A percentile compares a stretch with the other conserved stretches of the same genome.
Conservation (phyloP, 2,113 vertebrate genomes). For the Ammodramus savannarum region DNA sequence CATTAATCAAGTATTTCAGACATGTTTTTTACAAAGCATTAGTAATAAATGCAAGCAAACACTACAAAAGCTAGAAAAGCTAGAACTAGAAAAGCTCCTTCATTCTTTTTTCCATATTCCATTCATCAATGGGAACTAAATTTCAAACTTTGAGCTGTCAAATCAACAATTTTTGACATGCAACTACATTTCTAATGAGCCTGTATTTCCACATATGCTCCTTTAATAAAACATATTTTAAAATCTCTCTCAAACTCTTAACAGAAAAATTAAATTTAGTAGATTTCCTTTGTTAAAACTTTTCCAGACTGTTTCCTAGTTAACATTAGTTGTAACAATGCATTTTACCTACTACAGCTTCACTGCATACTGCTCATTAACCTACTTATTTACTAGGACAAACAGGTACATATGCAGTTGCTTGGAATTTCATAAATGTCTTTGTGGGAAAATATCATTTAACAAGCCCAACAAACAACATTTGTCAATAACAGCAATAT, state of each 20-base stretch:
- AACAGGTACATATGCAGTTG: neutral
- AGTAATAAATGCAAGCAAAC: neutral
- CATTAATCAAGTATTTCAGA: neutral
- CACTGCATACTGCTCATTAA: neutral
- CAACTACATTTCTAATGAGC: neutral
- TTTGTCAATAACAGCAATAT: neutral
- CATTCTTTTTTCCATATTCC: neutral
- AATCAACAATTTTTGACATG: neutral
- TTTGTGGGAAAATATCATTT: neutral
- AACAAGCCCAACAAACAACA: rapidly evolving
- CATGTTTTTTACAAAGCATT: neutral
- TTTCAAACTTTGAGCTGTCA: neutral
- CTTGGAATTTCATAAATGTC: neutral
- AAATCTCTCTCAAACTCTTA: neutral
- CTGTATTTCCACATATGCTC: neutral
- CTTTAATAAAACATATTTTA: neutral
- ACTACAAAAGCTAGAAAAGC: neutral
- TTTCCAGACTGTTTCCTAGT: neutral
- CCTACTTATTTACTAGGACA: neutral
- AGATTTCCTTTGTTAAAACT: neutral
- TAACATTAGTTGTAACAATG: neutral
- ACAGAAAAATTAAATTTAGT: neutral
- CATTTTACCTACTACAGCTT: neutral
- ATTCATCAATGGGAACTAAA: neutral
- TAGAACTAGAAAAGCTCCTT: neutral